A percentile compares a stretch with the other conserved stretches of the same genome.
These are phyloP conservation scores for Dolichallabes microphthalmus DNA, from an alignment of 2,113 vertebrate genomes.

Conservation along the genomic window DNA sequence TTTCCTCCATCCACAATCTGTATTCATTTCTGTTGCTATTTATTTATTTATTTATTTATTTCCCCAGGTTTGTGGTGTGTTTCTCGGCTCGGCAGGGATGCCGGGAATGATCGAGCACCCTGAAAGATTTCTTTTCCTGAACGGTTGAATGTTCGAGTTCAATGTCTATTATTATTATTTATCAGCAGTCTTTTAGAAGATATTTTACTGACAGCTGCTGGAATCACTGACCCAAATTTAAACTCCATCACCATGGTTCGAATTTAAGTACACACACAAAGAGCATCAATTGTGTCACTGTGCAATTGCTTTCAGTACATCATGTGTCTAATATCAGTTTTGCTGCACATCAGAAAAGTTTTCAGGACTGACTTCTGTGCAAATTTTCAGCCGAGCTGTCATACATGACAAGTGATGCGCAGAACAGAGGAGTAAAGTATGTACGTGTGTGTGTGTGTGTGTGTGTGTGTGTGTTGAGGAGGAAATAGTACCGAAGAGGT, in stretches of 20 bases:
- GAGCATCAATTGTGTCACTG: background rate
- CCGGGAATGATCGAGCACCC: background rate
- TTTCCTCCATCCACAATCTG: background rate
- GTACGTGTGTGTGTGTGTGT: constrained; percentile 22
- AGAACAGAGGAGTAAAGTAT: background rate
- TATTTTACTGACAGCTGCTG: constrained; percentile 9
- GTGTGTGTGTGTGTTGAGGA: constrained; percentile 18
- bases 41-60: background rate
- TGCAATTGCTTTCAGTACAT: background rate
- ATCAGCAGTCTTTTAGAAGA: background rate
- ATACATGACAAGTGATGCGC: constrained; percentile 9
- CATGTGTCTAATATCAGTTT: background rate
- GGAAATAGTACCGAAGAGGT: background rate
- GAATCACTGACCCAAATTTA: background rate
- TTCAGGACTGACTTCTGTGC: background rate
- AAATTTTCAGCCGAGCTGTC: constrained; percentile 3
- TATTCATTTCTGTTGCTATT: background rate
- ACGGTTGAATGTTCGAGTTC: background rate
- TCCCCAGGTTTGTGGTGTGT: background rate
- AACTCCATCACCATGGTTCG: background rate
- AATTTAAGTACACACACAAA: background rate
- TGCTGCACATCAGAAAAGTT: constrained; percentile 1
- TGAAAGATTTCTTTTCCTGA: background rate
- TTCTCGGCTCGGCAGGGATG: background rate
- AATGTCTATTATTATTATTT: background rate